Percentiles rank a stretch among this genome's conserved stretches.
phyloP scores from a whole-genome alignment of 2,797 vertebrate species.

The Mallotus villosus region DNA sequence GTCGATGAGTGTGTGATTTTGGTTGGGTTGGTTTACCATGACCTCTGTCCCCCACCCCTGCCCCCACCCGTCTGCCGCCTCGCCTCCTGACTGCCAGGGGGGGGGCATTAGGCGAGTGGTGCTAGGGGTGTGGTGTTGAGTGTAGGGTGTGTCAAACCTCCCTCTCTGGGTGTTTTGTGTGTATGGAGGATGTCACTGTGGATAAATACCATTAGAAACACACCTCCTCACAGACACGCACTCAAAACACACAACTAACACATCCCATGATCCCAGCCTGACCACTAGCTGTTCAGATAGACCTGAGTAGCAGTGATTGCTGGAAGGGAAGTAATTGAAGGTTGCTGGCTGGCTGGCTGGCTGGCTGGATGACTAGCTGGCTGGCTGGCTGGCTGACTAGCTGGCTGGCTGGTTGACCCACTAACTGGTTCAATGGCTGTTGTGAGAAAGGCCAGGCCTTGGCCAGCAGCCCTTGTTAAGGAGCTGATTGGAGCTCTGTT shows the following conservation, averaged over 20 bases:
- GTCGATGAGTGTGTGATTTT: conserved; percentile 76
- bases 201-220: conserved; percentile 26
- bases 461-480: conserved; percentile 36
- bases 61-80: conserved; percentile 44
- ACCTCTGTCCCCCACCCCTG: conserved; percentile 69
- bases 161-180: conserved; percentile 17
- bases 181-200: conserved; percentile 14
- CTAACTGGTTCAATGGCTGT: neutral
- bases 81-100: conserved; percentile 14
- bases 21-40: conserved; percentile 76
- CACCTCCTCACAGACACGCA: conserved; percentile 15
- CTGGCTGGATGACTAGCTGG: too few species aligned
- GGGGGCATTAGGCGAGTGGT: neutral
- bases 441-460: conserved; percentile 20
- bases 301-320: conserved; percentile 1
- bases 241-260: conserved; percentile 22
- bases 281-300: conserved; percentile 33
- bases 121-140: neutral
- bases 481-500: conserved; percentile 51
- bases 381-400: too few species aligned
- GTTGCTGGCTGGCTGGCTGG: neutral
- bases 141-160: conserved; percentile 7
- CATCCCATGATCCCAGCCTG: conserved; percentile 60
- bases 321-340: too few species aligned
- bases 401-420: too few species aligned